These are phyloP conservation scores for Erythrocercus mccallii DNA, from an alignment of 2,113 vertebrate genomes.

Conservation along the genomic window DNA sequence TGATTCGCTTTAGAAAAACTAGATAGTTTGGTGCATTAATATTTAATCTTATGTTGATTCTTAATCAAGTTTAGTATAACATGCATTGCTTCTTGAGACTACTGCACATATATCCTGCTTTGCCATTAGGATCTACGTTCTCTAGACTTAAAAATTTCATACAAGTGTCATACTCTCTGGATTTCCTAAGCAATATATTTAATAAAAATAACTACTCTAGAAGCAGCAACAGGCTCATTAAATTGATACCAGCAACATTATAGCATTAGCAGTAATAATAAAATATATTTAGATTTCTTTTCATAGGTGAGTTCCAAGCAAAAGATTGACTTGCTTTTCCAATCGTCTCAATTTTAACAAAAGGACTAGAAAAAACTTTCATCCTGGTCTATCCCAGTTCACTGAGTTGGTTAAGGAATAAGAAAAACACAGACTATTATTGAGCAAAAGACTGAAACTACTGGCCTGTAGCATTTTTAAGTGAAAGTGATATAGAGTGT, in stretches of 20 bases:
- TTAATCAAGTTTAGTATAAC: background rate
- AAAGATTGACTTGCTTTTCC: background rate
- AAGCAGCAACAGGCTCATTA: background rate
- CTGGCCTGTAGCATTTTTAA: background rate
- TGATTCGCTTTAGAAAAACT: background rate
- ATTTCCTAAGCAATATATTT: background rate
- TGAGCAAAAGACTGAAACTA: background rate
- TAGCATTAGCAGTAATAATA: background rate
- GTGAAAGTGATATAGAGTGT: background rate
- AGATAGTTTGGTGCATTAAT: background rate
- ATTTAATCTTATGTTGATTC: background rate
- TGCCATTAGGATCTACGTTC: background rate
- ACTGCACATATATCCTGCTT: background rate
- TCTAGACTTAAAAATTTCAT: background rate
- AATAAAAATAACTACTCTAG: background rate
- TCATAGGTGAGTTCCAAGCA: background rate
- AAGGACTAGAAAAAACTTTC: background rate
- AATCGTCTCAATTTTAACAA: background rate
- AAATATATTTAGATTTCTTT: background rate
- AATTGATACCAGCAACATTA: background rate
- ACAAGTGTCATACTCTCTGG: background rate
- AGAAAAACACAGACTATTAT: background rate
- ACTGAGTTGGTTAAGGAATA: background rate
- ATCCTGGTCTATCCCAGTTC: background rate
- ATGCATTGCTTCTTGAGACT: background rate